Evolutionary conservation across 2,113 vertebrate species (phyloP).

Genomic region (Gadus macrocephalus): DNA sequence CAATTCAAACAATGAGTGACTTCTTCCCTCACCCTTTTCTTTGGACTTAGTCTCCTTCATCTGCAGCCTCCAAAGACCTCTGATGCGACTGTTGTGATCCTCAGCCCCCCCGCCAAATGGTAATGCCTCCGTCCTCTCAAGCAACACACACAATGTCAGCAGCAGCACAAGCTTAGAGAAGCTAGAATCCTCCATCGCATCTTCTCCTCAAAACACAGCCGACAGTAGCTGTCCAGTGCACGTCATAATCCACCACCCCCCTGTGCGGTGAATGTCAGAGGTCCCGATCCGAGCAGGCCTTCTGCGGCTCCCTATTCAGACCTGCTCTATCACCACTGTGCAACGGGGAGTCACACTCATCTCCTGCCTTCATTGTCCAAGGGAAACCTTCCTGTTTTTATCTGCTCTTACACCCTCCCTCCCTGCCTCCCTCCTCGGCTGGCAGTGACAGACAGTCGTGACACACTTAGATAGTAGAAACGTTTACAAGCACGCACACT

Average conservation of each 20-base stretch:
- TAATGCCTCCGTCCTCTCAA: background rate
- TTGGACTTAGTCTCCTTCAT: constrained; percentile 45
- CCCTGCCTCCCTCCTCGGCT: constrained; percentile 1
- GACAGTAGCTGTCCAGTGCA: constrained; percentile 6
- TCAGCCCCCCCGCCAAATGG: background rate
- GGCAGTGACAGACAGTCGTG: constrained; percentile 6
- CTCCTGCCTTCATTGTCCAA: background rate
- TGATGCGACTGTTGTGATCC: constrained; percentile 28
- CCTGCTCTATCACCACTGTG: background rate
- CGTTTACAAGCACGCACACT: background rate
- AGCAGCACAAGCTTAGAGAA: constrained; percentile 27
- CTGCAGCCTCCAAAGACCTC: constrained; percentile 52
- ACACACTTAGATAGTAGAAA: background rate
- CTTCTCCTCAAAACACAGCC: background rate
- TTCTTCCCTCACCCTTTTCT: constrained; percentile 47
- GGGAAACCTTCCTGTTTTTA: constrained; percentile 29
- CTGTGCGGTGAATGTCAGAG: no score
- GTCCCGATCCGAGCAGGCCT: background rate
- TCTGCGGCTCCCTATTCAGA: background rate
- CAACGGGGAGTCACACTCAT: background rate
- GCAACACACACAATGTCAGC: constrained; percentile 1
- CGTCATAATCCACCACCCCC: background rate
- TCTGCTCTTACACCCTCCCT: constrained; percentile 15
- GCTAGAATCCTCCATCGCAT: constrained; percentile 19
- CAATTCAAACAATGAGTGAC: no score